Conservation (phyloP, 2,888 invertebrate species). For the Anoncus sp. region DNA sequence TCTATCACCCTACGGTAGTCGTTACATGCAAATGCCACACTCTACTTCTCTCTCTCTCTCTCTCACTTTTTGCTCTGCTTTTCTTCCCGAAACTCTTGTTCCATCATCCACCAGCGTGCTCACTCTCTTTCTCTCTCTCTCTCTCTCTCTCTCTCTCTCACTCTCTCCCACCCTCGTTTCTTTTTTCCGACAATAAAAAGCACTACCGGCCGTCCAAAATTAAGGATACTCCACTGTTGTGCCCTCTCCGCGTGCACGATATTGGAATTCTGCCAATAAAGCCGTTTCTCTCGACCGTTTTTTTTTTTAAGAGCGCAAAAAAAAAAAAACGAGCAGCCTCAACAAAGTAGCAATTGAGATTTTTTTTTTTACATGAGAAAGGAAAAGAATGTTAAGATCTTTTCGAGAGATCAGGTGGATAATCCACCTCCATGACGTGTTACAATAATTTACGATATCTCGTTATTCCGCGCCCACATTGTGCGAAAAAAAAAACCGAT, state of each 20-base stretch:
- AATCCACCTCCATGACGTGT: constrained; percentile 36
- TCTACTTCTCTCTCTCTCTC: constrained; percentile 54
- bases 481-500: not conserved
- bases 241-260: constrained; percentile 51
- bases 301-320: constrained; percentile 2
- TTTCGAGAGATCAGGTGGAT: constrained; percentile 26
- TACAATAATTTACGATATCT: constrained; percentile 37
- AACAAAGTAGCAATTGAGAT: constrained; percentile 35
- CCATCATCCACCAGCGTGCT: constrained; percentile 67
- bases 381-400: constrained; percentile 15
- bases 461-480: constrained; percentile 31
- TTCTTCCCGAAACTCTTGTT: constrained; percentile 55
- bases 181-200: constrained; percentile 81
- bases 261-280: constrained; percentile 65
- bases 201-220: constrained; percentile 70
- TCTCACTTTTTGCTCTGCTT: constrained; percentile 45
- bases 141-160: constrained; percentile 69
- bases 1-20: constrained; percentile 63
- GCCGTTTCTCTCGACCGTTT: constrained; percentile 52
- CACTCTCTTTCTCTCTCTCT: constrained; percentile 71
- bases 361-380: not conserved
- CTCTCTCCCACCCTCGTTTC: constrained; percentile 71
- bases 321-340: constrained; percentile 2
- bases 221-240: constrained; percentile 63
- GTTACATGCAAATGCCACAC: constrained; percentile 71